phyloP scores from a whole-genome alignment of 2,797 vertebrate species.

The Aphelocoma californica region DNA sequence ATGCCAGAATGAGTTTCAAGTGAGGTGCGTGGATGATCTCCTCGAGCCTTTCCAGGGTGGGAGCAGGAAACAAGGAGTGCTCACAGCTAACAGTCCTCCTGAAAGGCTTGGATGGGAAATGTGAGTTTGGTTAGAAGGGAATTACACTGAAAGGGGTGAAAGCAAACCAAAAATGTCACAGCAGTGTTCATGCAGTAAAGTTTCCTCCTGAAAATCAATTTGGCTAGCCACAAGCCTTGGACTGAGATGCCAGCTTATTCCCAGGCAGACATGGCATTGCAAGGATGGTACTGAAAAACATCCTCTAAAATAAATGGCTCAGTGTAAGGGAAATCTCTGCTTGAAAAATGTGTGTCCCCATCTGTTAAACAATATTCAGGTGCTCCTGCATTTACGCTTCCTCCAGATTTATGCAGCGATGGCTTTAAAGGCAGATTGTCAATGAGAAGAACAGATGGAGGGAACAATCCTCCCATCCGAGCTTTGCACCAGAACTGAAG shows the following conservation, averaged over 20 bases:
- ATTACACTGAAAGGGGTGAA: neutral
- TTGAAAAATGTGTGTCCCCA: constrained; percentile 26
- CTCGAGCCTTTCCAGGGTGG: neutral
- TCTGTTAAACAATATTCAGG: constrained; percentile 59
- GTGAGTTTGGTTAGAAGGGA: neutral
- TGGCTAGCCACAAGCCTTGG: neutral
- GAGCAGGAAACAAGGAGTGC: rapidly evolving
- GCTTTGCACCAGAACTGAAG: constrained; percentile 35
- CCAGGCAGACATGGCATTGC: neutral
- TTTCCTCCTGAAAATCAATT: neutral
- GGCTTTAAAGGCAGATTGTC: constrained; percentile 62
- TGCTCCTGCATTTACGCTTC: constrained; percentile 40
- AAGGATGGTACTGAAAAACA: constrained; percentile 10
- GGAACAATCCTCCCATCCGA: constrained; percentile 31
- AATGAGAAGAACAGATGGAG: constrained; percentile 57
- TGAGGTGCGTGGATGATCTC: neutral
- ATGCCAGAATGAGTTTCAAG: neutral
- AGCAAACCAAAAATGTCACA: neutral
- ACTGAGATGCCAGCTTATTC: neutral
- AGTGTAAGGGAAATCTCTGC: constrained; percentile 10
- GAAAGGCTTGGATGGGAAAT: neutral
- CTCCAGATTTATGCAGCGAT: constrained; percentile 56
- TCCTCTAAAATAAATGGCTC: constrained; percentile 14
- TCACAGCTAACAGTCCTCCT: neutral
- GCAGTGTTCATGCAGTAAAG: neutral